Evolutionary conservation across 2,888 invertebrate genomes (phyloP).

Genomic region (Trachelus stipa): DNA sequence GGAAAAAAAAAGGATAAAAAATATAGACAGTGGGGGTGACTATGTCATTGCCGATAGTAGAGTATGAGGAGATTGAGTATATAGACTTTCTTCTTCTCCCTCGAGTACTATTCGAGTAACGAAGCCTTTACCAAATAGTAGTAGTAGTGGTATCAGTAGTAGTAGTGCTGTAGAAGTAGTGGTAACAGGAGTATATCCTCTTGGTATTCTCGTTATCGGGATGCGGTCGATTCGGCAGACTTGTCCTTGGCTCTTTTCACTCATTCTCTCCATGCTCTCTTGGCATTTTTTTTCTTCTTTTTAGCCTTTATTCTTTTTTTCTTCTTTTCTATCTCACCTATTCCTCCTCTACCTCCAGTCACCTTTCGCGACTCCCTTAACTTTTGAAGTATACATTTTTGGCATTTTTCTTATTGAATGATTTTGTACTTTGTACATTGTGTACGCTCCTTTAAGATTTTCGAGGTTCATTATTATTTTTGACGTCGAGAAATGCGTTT

Average conservation of each 20-base stretch:
- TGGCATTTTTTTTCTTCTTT: neutral
- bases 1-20: neutral
- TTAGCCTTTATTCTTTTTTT: neutral
- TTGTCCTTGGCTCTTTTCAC: neutral
- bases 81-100: neutral
- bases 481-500: neutral
- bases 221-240: neutral
- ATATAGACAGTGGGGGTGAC: neutral
- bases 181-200: neutral
- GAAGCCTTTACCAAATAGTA: neutral
- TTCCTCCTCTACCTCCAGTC: neutral
- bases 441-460: neutral
- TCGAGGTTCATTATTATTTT: neutral
- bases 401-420: neutral
- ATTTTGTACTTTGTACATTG: neutral
- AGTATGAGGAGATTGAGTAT: neutral
- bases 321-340: neutral
- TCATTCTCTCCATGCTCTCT: neutral
- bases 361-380: neutral
- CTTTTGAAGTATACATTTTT: neutral
- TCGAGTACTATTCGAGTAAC: neutral
- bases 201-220: neutral
- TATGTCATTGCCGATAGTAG: neutral
- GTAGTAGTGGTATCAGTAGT: too few relatives aligned
- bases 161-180: too few relatives aligned